A percentile compares a stretch with the other conserved stretches of the same genome.
These are phyloP conservation scores for Heliconius hermathena DNA, from an alignment of 1,140 invertebrate species.

Conservation along the genomic window DNA sequence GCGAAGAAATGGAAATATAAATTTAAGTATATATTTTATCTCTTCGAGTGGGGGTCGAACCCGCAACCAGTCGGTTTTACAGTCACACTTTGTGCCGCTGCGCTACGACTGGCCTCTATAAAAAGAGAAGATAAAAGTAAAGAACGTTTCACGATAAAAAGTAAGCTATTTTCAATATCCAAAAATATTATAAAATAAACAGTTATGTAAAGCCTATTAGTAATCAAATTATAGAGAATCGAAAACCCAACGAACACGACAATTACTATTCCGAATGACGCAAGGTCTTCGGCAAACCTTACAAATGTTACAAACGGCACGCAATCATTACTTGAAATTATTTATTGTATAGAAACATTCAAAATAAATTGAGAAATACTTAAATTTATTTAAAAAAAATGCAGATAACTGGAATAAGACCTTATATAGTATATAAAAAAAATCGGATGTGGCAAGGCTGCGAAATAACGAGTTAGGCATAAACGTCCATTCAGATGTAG, in stretches of 20 bases:
- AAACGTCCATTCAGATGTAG: background rate
- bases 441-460: slow-evolving; percentile 18
- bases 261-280: background rate
- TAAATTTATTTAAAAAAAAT: background rate
- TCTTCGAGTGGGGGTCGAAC: too few relatives aligned
- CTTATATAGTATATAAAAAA: slow-evolving; percentile 5
- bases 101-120: too few relatives aligned
- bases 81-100: too few relatives aligned
- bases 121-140: too few relatives aligned
- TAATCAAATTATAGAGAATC: slow-evolving; percentile 9
- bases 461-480: background rate
- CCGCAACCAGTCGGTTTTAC: too few relatives aligned
- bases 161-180: too few relatives aligned
- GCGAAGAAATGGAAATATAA: too few relatives aligned
- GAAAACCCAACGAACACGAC: background rate
- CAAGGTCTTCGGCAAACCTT: slow-evolving; percentile 29
- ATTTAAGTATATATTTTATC: too few relatives aligned
- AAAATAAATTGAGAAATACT: background rate
- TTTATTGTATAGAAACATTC: background rate
- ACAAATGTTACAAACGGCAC: slow-evolving; percentile 28
- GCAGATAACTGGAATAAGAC: background rate
- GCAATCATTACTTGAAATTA: slow-evolving; percentile 15
- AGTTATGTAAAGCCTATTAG: background rate
- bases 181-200: background rate
- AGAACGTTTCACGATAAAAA: too few relatives aligned